Percentiles rank a stretch among this genome's conserved stretches.
phyloP scores from a whole-genome alignment of 2,113 vertebrate genomes.

The Brachirus orientalis region DNA sequence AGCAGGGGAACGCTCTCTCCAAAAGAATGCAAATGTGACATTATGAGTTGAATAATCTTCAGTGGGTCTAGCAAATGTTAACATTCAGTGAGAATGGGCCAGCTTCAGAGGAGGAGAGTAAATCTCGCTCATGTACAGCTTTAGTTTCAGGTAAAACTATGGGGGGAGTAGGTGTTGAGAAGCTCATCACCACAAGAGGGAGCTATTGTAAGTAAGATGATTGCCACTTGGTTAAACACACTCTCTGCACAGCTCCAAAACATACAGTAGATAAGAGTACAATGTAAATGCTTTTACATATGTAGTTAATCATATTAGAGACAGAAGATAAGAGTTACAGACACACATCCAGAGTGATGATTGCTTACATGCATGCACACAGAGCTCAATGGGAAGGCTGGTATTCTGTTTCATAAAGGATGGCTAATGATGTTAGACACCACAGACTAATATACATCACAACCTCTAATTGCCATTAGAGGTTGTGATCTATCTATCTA shows the following conservation, averaged over 20 bases:
- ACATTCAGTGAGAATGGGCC: slow-evolving; percentile 48
- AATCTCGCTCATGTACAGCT: neutral
- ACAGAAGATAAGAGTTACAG: neutral
- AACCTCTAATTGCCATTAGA: neutral
- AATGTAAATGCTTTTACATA: neutral
- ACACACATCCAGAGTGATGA: neutral
- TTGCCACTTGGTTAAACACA: slow-evolving; percentile 1
- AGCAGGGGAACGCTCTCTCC: slow-evolving; percentile 19
- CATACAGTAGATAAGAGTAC: neutral
- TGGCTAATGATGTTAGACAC: neutral
- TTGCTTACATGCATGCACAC: neutral
- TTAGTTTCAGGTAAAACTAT: slow-evolving; percentile 1
- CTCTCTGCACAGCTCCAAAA: neutral
- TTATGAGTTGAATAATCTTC: slow-evolving; percentile 56
- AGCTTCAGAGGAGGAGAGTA: slow-evolving; percentile 23
- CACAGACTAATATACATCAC: neutral
- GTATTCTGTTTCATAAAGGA: neutral
- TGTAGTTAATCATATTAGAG: neutral
- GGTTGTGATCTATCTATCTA: slow-evolving; percentile 18
- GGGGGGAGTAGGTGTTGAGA: neutral
- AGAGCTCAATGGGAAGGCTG: neutral
- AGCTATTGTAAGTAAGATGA: slow-evolving; percentile 45
- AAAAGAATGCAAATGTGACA: slow-evolving; percentile 74
- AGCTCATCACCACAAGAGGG: slow-evolving; percentile 56
- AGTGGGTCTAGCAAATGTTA: slow-evolving; percentile 59